Evolutionary conservation across 30 jellyfish, hydroid and myxozoan species (phyloP).

Genomic region (Aurelia sp.): DNA sequence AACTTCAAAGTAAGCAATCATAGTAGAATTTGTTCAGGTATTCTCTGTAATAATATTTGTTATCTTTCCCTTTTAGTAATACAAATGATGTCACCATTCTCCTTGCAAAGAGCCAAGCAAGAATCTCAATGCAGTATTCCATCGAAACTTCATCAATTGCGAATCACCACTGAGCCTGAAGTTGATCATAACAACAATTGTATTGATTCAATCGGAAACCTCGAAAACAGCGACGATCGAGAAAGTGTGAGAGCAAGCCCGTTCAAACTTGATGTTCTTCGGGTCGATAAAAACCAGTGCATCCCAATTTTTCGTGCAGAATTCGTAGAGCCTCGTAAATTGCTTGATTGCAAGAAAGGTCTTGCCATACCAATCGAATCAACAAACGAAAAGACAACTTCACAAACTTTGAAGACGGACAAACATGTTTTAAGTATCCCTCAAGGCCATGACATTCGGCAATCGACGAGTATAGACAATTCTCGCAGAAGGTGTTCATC

Average conservation of each 20-base stretch:
- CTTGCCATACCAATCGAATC: slow-evolving; percentile 4
- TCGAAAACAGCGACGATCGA: neutral
- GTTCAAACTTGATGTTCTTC: slow-evolving; percentile 42
- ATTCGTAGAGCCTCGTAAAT: slow-evolving; percentile 12
- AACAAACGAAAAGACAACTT: neutral
- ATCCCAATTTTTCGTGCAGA: slow-evolving; percentile 54
- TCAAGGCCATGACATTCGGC: no score
- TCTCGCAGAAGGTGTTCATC: no score
- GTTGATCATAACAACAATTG: neutral
- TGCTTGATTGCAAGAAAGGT: slow-evolving; percentile 1
- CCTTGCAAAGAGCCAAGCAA: slow-evolving; percentile 35
- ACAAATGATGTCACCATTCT: slow-evolving; percentile 46
- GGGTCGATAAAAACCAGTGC: slow-evolving; percentile 50
- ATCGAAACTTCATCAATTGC: neutral
- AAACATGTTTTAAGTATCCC: no score
- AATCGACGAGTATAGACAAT: no score
- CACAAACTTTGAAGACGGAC: no score
- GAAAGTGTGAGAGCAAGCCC: slow-evolving; percentile 1
- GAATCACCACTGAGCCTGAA: slow-evolving; percentile 5
- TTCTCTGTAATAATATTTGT: neutral
- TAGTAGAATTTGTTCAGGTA: no score
- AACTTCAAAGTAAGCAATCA: no score
- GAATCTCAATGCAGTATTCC: neutral
- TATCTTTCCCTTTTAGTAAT: slow-evolving; percentile 6
- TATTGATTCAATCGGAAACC: neutral